A percentile compares a stretch with the other conserved stretches of the same genome.
phyloP scores from a whole-genome alignment of 1,140 invertebrate species.

The Drosophila simulans region DNA sequence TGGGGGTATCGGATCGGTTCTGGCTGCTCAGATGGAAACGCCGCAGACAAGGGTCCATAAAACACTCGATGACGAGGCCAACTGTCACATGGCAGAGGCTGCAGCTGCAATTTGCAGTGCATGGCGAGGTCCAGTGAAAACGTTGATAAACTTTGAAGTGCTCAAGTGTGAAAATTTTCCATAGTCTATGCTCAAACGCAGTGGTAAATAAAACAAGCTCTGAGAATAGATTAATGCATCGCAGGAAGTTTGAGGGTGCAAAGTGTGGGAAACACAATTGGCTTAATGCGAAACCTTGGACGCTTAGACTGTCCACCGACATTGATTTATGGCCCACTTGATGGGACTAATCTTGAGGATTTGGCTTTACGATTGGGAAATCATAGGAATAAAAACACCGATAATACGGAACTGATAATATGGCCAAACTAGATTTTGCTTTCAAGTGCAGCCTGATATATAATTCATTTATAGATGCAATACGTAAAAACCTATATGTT shows the following conservation, averaged over 20 bases:
- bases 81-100: constrained; percentile 19
- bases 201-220: constrained; percentile 8
- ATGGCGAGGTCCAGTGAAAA: constrained; percentile 38
- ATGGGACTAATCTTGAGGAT: constrained; percentile 29
- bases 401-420: constrained; percentile 5
- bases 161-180: constrained; percentile 39
- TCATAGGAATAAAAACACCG: background rate
- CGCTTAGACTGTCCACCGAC: constrained; percentile 2
- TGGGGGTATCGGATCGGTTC: constrained; percentile 22
- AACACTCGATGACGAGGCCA: constrained; percentile 37
- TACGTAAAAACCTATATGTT: too few relatives aligned
- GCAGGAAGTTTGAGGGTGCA: constrained; percentile 18
- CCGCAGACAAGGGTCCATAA: constrained; percentile 56
- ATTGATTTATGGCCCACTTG: constrained; percentile 39
- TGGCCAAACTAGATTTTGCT: background rate
- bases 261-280: constrained; percentile 5
- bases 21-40: constrained; percentile 49
- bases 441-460: too few relatives aligned
- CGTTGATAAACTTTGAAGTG: constrained; percentile 27
- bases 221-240: constrained; percentile 6
- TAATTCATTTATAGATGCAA: too few relatives aligned
- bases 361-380: constrained; percentile 34
- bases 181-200: constrained; percentile 23
- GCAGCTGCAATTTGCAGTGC: constrained; percentile 49
- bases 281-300: constrained; percentile 6